phyloP scores from a whole-genome alignment of 2,888 invertebrate genomes.

The Lithophane leautieri region DNA sequence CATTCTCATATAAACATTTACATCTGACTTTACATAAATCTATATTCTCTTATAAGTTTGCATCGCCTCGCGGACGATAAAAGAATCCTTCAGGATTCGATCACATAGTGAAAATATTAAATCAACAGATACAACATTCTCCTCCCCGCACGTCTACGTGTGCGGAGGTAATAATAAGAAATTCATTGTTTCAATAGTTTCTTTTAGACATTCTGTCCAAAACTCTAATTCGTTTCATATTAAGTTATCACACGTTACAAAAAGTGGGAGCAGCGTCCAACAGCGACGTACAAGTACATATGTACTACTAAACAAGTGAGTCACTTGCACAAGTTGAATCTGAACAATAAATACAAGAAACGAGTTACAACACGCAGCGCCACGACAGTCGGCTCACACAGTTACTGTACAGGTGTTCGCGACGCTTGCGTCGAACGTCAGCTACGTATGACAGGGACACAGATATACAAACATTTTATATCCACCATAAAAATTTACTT shows the following conservation, averaged over 20 bases:
- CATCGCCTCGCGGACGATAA: conserved; percentile 50
- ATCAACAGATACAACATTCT: conserved; percentile 56
- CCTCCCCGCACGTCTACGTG: conserved; percentile 46
- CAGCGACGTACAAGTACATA: conserved; percentile 49
- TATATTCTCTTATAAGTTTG: conserved; percentile 49
- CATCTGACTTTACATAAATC: conserved; percentile 56
- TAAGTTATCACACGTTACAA: conserved; percentile 68
- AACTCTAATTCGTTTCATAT: conserved; percentile 68
- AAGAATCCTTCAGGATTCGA: conserved; percentile 48
- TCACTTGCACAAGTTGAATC: conserved; percentile 29
- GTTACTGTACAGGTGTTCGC: not conserved
- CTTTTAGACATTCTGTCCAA: conserved; percentile 48
- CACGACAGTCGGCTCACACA: not conserved
- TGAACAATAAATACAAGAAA: conserved; percentile 32
- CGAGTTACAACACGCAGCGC: conserved; percentile 27
- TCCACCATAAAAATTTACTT: conserved; percentile 63
- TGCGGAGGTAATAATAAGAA: conserved; percentile 55
- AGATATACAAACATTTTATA: conserved; percentile 66
- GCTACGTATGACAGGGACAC: conserved; percentile 38
- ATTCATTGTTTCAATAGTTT: conserved; percentile 63
- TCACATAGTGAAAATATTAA: conserved; percentile 61
- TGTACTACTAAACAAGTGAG: conserved; percentile 47
- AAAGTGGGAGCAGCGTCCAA: conserved; percentile 56
- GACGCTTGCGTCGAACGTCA: not conserved
- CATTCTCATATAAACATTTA: conserved; percentile 65